Conservation (phyloP, 2,797 vertebrate species). For the Mareca penelope region DNA sequence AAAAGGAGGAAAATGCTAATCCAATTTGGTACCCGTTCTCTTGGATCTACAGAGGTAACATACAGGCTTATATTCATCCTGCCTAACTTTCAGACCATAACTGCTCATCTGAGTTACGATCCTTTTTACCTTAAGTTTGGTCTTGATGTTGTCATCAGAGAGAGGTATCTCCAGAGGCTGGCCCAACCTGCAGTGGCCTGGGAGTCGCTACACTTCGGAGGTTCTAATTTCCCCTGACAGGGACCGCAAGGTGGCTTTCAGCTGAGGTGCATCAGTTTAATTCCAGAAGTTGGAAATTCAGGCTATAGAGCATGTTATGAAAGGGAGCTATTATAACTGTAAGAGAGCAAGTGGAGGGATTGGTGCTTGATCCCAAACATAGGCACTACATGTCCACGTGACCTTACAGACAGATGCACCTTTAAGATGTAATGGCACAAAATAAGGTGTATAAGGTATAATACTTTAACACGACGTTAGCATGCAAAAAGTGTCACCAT, state of each 20-base stretch:
- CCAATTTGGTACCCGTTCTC: neutral
- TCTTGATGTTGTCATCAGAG: neutral
- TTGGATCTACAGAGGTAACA: neutral
- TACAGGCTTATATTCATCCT: neutral
- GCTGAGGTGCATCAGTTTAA: neutral
- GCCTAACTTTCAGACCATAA: neutral
- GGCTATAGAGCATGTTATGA: too few species aligned
- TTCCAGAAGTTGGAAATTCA: neutral
- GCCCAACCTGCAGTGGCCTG: too few species aligned
- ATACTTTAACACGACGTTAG: neutral
- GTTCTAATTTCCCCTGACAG: neutral
- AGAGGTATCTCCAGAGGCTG: neutral
- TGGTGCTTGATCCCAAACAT: neutral
- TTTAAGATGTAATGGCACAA: neutral
- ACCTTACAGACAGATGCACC: neutral
- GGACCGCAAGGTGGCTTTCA: neutral
- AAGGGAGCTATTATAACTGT: neutral
- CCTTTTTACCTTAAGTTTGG: neutral
- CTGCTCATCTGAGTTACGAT: neutral
- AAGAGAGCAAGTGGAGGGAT: neutral
- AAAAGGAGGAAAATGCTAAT: neutral
- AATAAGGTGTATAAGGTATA: neutral
- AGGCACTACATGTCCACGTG: neutral
- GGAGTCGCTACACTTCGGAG: neutral
- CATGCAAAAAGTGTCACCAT: neutral